These are phyloP conservation scores for Herpailurus yagouaroundi DNA, from an alignment of 2,113 vertebrate genomes.

Conservation along the genomic window DNA sequence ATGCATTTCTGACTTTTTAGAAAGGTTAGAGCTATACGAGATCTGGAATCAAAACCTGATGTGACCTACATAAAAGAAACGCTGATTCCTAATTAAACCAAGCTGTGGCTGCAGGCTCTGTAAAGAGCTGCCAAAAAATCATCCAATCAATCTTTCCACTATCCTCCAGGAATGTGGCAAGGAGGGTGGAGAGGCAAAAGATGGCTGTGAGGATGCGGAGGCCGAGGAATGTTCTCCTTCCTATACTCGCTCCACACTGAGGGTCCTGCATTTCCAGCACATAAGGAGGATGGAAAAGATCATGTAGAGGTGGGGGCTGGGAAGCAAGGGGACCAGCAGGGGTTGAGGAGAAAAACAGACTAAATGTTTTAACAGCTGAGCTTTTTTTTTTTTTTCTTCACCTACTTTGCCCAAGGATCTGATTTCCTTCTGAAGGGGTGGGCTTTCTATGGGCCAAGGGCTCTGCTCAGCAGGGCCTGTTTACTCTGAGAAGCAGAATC, in stretches of 20 bases:
- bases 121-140: slow-evolving; percentile 84
- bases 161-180: slow-evolving; percentile 83
- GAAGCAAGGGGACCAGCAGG: slow-evolving; percentile 53
- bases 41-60: slow-evolving; percentile 88
- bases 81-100: slow-evolving; percentile 89
- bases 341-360: slow-evolving; percentile 70
- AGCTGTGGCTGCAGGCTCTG: slow-evolving; percentile 84
- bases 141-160: slow-evolving; percentile 86
- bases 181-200: slow-evolving; percentile 59
- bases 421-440: slow-evolving; percentile 87
- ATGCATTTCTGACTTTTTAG: slow-evolving; percentile 81
- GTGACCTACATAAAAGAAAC: slow-evolving; percentile 88
- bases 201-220: slow-evolving; percentile 53
- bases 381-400: slow-evolving; percentile 84
- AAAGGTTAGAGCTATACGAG: slow-evolving; percentile 83
- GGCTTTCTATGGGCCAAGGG: slow-evolving; percentile 79
- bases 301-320: slow-evolving; percentile 45
- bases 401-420: slow-evolving; percentile 86
- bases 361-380: slow-evolving; percentile 95
- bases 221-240: slow-evolving; percentile 42
- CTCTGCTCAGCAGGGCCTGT: slow-evolving; percentile 83
- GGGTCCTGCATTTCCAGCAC: slow-evolving; percentile 49
- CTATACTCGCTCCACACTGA: neutral
- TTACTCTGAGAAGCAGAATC: slow-evolving; percentile 78
- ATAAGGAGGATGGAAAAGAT: slow-evolving; percentile 62